Evolutionary conservation across 2,113 vertebrate species (phyloP).

Genomic region (Mirza zaza): DNA sequence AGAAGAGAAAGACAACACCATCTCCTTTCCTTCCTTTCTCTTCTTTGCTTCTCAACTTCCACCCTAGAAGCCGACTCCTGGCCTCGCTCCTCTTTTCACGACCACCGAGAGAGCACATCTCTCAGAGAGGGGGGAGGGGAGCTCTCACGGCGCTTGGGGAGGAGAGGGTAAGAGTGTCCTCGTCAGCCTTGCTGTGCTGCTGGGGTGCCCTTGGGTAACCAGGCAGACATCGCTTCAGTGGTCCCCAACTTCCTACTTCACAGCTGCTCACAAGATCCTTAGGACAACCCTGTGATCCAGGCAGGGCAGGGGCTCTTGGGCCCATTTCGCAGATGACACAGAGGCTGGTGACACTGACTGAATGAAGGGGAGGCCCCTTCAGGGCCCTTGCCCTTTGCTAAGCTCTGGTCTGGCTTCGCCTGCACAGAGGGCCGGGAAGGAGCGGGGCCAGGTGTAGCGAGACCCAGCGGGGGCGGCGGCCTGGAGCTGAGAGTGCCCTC

Average conservation of each 20-base stretch:
- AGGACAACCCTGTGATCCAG: background rate
- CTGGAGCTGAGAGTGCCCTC: background rate
- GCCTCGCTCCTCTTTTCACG: background rate
- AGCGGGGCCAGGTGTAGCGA: background rate
- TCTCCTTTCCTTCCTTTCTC: background rate
- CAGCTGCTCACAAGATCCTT: background rate
- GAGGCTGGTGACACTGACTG: background rate
- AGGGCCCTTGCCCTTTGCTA: background rate
- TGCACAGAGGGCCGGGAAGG: background rate
- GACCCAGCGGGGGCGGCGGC: rapidly evolving
- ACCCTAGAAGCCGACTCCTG: rapidly evolving
- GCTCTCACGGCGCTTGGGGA: background rate
- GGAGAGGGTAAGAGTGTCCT: background rate
- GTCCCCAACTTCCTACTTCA: background rate
- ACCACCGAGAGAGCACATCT: background rate
- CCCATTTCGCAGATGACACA: background rate
- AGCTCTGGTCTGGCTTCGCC: background rate
- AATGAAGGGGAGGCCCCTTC: rapidly evolving
- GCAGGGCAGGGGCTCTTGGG: rapidly evolving
- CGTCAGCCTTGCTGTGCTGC: background rate
- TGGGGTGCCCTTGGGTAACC: background rate
- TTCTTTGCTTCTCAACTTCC: background rate
- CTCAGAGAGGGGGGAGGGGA: background rate
- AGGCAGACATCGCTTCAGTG: background rate
- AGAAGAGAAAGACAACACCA: background rate